Evolutionary conservation across 2,888 invertebrate genomes (phyloP).

Genomic region (Thymelicus lineola): DNA sequence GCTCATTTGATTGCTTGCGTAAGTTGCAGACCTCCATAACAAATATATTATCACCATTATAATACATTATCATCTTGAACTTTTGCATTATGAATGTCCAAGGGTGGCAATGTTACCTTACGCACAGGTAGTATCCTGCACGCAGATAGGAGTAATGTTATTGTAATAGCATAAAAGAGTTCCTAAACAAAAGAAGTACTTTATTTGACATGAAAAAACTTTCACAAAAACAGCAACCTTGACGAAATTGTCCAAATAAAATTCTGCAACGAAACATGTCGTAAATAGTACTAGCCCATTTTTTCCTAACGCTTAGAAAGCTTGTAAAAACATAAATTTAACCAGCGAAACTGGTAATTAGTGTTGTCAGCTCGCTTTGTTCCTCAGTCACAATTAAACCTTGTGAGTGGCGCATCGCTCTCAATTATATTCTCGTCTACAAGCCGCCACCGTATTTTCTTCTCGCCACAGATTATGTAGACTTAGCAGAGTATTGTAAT

Average conservation of each 20-base stretch:
- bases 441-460: constrained; percentile 20
- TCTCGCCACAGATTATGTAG: constrained; percentile 26
- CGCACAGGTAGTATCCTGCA: too few species aligned
- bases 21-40: too few species aligned
- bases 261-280: background rate
- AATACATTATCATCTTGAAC: too few species aligned
- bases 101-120: too few species aligned
- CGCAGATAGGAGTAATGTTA: too few species aligned
- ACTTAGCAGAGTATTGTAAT: constrained; percentile 20
- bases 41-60: too few species aligned
- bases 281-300: constrained; percentile 20
- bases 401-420: constrained; percentile 30
- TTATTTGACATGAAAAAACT: background rate
- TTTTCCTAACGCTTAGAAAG: constrained; percentile 23
- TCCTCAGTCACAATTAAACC: constrained; percentile 36
- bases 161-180: too few species aligned
- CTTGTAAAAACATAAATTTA: constrained; percentile 28
- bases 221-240: background rate
- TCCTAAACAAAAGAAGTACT: too few species aligned
- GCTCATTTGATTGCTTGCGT: too few species aligned
- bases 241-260: background rate
- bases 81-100: too few species aligned
- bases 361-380: constrained; percentile 36
- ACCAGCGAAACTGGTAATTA: constrained; percentile 33
- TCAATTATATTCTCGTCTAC: constrained; percentile 36